These are phyloP conservation scores for Poeciliopsis presidionis DNA, from an alignment of 2,797 vertebrate genomes.

Conservation along the genomic window DNA sequence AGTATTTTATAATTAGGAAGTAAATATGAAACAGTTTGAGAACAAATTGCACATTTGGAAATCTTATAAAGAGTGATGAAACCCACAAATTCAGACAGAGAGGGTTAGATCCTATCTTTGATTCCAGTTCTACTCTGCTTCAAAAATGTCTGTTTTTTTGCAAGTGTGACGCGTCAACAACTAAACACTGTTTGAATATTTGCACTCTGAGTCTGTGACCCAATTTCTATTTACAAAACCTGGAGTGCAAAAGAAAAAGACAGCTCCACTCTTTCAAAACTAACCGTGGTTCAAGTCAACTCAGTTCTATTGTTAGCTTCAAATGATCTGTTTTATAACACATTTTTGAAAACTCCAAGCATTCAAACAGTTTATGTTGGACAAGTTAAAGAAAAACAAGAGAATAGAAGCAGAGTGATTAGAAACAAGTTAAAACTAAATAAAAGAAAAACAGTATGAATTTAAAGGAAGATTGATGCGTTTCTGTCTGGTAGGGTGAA, in stretches of 20 bases:
- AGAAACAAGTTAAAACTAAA: conserved; percentile 3
- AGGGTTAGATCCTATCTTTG: neutral
- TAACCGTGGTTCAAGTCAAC: neutral
- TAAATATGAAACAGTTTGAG: neutral
- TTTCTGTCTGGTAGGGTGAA: conserved; percentile 12
- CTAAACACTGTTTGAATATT: neutral
- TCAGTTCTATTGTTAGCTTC: neutral
- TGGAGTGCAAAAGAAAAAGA: neutral
- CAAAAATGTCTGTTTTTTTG: neutral
- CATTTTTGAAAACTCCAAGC: neutral
- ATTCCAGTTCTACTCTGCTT: neutral
- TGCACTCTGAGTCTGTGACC: neutral
- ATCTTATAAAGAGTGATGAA: neutral
- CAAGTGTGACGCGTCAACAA: neutral
- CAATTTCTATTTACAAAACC: neutral
- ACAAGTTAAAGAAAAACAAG: neutral
- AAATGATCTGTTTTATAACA: neutral
- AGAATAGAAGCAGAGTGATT: neutral
- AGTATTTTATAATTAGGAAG: neutral
- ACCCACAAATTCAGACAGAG: neutral
- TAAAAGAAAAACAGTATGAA: neutral
- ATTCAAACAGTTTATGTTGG: neutral
- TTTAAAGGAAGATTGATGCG: conserved; percentile 25
- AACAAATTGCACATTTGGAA: neutral
- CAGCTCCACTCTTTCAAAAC: neutral